Evolutionary conservation across 2,888 invertebrate species (phyloP).

Genomic region (Nomada goodeniana): DNA sequence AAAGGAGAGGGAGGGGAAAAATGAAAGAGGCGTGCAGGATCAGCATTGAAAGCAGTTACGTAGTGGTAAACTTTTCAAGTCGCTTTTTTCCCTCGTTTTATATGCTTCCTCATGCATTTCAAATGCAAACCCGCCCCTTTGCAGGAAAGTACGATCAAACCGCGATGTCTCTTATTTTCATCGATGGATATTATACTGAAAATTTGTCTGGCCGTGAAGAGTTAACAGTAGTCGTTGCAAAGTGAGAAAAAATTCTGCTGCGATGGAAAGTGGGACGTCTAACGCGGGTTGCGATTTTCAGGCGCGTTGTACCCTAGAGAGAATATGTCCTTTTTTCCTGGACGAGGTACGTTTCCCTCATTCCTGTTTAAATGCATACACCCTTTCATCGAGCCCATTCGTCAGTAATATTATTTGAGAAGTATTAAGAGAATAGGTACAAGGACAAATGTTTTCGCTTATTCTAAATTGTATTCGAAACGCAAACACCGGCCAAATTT

Average conservation of each 20-base stretch:
- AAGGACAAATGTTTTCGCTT: too few relatives aligned
- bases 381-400: too few relatives aligned
- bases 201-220: constrained; percentile 12
- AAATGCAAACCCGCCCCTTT: constrained; percentile 15
- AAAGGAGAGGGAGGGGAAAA: not conserved
- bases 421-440: too few relatives aligned
- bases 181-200: constrained; percentile 15
- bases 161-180: constrained; percentile 44
- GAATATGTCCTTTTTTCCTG: constrained; percentile 11
- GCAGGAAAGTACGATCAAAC: constrained; percentile 35
- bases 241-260: constrained; percentile 26
- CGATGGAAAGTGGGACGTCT: constrained; percentile 28
- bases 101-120: constrained; percentile 50
- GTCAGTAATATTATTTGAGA: too few relatives aligned
- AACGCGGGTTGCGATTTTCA: constrained; percentile 1
- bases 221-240: constrained; percentile 29
- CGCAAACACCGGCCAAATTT: not conserved
- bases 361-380: not conserved
- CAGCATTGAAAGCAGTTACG: not conserved
- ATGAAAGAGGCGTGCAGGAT: not conserved
- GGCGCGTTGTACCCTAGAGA: not conserved
- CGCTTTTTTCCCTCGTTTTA: constrained; percentile 14
- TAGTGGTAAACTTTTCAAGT: constrained; percentile 23
- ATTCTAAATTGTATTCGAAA: not conserved
- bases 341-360: not conserved